Evolutionary conservation across 2,113 vertebrate species (phyloP), one percentile per base, ranked within the genome.

Genomic region (Tetraodon nigroviridis): DNA sequence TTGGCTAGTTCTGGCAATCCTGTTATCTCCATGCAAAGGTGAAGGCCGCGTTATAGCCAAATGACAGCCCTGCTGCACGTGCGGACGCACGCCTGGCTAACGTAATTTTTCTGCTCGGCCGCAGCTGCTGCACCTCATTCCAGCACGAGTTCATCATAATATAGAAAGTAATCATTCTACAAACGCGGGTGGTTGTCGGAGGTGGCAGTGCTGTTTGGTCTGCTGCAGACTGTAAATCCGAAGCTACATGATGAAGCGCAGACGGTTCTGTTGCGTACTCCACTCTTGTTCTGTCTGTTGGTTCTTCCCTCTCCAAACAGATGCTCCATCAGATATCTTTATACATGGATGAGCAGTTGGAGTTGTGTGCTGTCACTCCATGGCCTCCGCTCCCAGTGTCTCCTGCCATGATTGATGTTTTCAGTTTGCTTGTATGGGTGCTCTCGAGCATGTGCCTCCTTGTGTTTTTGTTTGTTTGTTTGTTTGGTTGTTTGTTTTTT

Each of bases 311-410:
- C 70, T 79, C 84, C 73, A 84, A 84, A 84, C 81, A 85, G 83
- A 86, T 79, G 84, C 77, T 87, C 69, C 78, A 83, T 85, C 84
- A 85, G 72, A 83, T 76, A 76, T 65, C 75, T 84, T 73, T 76
- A 78, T 76, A 71, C 81, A 83, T 80, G 83, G 75, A 76, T 82
- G 78, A 83, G 72, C 71, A 76, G 61, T 65, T 63, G 68, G 71
- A 81, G 70, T 71, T 75, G 55, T 40, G 24, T 49, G 54, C 66
- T 62, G 81, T 81, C 76, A 72, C 40, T 67, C 46, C 47, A 19
- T 64, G 63, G 60, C 61, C 60, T 60, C 76, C 55, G 60, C 75
- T 54, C 51, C 21, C 22, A 56, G 61, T 60, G 69, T 77, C 82
- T 77, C 61, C 74, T 69, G 70, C 45, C 21, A 6, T 58, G 53